Conservation (phyloP, 2,888 invertebrate species). For the Cactoblastis cactorum region DNA sequence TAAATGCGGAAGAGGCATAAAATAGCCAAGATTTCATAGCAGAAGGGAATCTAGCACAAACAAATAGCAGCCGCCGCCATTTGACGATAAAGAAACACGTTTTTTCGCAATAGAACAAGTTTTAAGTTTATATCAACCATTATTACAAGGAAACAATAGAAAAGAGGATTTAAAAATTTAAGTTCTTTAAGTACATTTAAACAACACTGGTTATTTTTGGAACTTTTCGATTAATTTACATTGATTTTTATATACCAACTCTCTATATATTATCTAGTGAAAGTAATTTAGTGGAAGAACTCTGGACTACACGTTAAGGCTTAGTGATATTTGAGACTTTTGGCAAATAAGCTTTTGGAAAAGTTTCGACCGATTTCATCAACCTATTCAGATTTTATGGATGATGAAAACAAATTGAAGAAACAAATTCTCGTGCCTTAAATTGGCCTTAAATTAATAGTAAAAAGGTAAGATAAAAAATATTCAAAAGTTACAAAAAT, state of each 20-base stretch:
- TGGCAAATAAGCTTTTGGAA: slow-evolving; percentile 67
- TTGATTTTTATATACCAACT: slow-evolving; percentile 76
- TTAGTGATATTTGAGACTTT: slow-evolving; percentile 74
- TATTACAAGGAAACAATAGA: slow-evolving; percentile 79
- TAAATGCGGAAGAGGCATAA: slow-evolving; percentile 73
- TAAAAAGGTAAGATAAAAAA: slow-evolving; percentile 75
- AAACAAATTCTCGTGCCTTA: slow-evolving; percentile 73
- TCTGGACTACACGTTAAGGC: slow-evolving; percentile 71
- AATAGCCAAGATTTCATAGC: slow-evolving; percentile 69
- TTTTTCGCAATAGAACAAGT: slow-evolving; percentile 81
- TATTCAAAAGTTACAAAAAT: slow-evolving; percentile 56
- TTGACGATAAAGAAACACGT: slow-evolving; percentile 80
- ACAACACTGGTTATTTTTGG: slow-evolving; percentile 80
- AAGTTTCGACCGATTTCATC: slow-evolving; percentile 75
- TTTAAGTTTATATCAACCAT: slow-evolving; percentile 80
- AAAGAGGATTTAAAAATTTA: slow-evolving; percentile 75
- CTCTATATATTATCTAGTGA: slow-evolving; percentile 73
- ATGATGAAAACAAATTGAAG: slow-evolving; percentile 58
- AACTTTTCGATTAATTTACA: slow-evolving; percentile 72
- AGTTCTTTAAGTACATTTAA: slow-evolving; percentile 77
- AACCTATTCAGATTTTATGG: slow-evolving; percentile 62
- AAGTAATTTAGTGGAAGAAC: slow-evolving; percentile 71
- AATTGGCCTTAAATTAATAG: slow-evolving; percentile 79
- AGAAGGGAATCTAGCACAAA: slow-evolving; percentile 64
- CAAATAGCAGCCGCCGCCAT: slow-evolving; percentile 70